Conservation (phyloP, 2,113 vertebrate genomes). For the Eurypyga helias region DNA sequence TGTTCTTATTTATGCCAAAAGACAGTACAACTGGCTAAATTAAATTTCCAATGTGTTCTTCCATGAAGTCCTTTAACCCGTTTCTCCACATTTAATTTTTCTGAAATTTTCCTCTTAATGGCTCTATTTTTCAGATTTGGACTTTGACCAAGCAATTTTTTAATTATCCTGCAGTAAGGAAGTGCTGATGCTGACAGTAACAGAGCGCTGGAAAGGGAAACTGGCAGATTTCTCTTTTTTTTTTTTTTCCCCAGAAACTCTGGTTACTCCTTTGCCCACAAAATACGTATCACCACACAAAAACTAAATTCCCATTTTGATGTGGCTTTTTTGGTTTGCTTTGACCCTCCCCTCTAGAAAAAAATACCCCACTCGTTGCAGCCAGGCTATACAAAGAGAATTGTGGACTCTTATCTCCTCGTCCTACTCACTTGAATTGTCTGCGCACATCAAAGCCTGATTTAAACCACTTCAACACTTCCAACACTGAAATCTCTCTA, state of each 20-base stretch:
- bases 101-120: background rate
- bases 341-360: background rate
- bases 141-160: background rate
- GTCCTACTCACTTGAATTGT: constrained; percentile 38
- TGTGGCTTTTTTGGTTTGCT: background rate
- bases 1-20: background rate
- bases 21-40: background rate
- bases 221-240: background rate
- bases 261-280: background rate
- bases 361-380: background rate
- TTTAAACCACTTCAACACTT: constrained; percentile 50
- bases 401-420: constrained; percentile 7
- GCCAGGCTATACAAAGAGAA: background rate
- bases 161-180: background rate
- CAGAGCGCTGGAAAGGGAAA: background rate
- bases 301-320: background rate
- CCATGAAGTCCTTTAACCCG: background rate
- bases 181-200: background rate
- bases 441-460: constrained; percentile 53
- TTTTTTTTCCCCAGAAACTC: background rate
- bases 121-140: background rate
- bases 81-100: background rate
- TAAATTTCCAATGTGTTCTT: background rate
- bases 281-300: background rate
- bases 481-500: constrained; percentile 25